These are phyloP conservation scores for Mionectes olivaceus DNA, from an alignment of 2,797 vertebrate genomes.

Conservation along the genomic window DNA sequence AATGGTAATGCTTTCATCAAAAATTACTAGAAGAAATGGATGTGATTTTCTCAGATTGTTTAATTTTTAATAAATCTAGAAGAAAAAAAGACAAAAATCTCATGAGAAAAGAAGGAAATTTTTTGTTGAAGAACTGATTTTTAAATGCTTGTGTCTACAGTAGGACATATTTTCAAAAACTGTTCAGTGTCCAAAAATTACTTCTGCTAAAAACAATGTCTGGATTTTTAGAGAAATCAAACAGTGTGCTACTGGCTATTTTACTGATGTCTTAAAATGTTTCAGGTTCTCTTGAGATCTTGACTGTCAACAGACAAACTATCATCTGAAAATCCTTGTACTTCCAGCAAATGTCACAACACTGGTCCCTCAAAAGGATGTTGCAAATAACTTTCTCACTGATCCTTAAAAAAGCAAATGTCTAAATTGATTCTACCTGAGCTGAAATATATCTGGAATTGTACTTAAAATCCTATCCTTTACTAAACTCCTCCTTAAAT, in stretches of 20 bases:
- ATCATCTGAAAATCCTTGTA: neutral
- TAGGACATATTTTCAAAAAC: neutral
- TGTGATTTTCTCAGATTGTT: neutral
- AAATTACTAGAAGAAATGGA: neutral
- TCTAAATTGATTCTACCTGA: neutral
- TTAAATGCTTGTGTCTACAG: neutral
- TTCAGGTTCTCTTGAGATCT: neutral
- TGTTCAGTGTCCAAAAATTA: neutral
- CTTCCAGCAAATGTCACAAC: neutral
- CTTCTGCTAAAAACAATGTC: neutral
- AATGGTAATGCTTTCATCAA: accelerated
- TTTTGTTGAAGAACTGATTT: neutral
- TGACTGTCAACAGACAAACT: neutral
- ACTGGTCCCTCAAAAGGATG: neutral
- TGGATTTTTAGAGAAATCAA: neutral
- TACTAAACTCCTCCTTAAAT: neutral
- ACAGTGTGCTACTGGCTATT: accelerated
- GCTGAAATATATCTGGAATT: neutral
- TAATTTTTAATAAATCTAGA: neutral
- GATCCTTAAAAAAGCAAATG: neutral
- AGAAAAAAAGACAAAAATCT: neutral
- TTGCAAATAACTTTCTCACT: neutral
- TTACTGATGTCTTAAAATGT: neutral
- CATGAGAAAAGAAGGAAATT: neutral
- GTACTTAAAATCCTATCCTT: neutral